Evolutionary conservation across 2,113 vertebrate species (phyloP), one percentile per base, ranked within the genome.

Genomic region (Megaceryle maxima): DNA sequence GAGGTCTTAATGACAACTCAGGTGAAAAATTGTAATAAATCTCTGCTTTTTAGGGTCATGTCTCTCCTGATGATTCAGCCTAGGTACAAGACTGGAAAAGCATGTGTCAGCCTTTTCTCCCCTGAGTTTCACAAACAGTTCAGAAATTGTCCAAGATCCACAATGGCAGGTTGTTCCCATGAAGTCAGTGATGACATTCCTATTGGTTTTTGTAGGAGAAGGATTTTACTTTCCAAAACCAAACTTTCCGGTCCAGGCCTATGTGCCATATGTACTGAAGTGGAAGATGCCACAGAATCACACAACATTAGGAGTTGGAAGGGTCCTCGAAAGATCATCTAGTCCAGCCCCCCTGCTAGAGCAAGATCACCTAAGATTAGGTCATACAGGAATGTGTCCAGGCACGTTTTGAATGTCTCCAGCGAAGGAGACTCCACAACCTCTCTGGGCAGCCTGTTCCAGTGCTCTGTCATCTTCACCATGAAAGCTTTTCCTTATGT

Each of bases 1-100:
- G 98, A 99, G 98, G 98, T 99, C 80, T 78, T 77, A 91, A 74
- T 39, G 33, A 56, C 2, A 50, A 33, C 14, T 68, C 29, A 19
- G 5, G 21, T 43, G 17, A 80, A 95, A 87, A 93, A 62, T 46
- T 26, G 26, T 2, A 70, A 11, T 19, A 80, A 76, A 69, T 43
- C 17, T 88, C 29, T 73, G 25, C 35, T 43, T 94, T 79, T 37
- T 31, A 43, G 21, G 46, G 10, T 13, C 70, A 28, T 62, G 4
- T 67, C n/a, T 82, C n/a, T 88, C 51, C 48, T 76, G 60, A 13
- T 31, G 46, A 48, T 37, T 91, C 51, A 91, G 41, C 17, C 29
- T 8, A 21, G 28, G 16, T 75, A 51, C 39, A 51, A 72, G 35
- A 16, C 3, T 59, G 17, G 46, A 90, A 83, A 87, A 85, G 16